phyloP scores from a whole-genome alignment of 64 coral and sea anemone genomes.

The Porites australiensis region DNA sequence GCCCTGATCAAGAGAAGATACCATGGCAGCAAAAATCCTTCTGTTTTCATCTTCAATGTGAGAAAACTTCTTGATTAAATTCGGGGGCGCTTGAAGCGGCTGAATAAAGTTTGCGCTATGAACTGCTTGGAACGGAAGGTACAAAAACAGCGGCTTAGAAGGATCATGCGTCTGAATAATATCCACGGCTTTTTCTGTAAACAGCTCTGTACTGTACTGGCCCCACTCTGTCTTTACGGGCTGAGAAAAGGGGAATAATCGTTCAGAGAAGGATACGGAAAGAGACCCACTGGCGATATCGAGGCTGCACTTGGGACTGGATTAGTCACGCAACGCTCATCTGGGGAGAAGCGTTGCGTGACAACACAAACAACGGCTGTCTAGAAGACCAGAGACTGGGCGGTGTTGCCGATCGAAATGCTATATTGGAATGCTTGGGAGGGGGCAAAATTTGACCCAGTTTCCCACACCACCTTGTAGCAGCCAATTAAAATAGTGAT shows the following conservation, averaged over 20 bases:
- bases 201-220: slow-evolving; percentile 65
- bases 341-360: too few relatives aligned
- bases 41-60: slow-evolving; percentile 46
- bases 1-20: slow-evolving; percentile 51
- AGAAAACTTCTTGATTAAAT: slow-evolving; percentile 62
- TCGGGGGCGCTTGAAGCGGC: slow-evolving; percentile 62
- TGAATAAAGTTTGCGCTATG: slow-evolving; percentile 71
- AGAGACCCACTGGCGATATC: neutral
- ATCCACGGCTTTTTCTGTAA: slow-evolving; percentile 44
- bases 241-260: neutral
- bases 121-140: slow-evolving; percentile 67
- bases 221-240: slow-evolving; percentile 63
- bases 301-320: too few relatives aligned
- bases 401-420: too few relatives aligned
- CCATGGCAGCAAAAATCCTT: slow-evolving; percentile 74
- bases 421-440: too few relatives aligned
- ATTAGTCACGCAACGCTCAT: too few relatives aligned
- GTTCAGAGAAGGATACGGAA: neutral
- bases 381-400: too few relatives aligned
- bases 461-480: too few relatives aligned
- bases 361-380: too few relatives aligned
- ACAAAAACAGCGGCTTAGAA: slow-evolving; percentile 63
- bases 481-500: too few relatives aligned
- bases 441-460: too few relatives aligned
- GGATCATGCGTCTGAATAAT: slow-evolving; percentile 63